Evolutionary conservation across 2,113 vertebrate genomes (phyloP), one percentile per base, ranked within the genome.

Genomic region (Poeciliopsis retropinna): DNA sequence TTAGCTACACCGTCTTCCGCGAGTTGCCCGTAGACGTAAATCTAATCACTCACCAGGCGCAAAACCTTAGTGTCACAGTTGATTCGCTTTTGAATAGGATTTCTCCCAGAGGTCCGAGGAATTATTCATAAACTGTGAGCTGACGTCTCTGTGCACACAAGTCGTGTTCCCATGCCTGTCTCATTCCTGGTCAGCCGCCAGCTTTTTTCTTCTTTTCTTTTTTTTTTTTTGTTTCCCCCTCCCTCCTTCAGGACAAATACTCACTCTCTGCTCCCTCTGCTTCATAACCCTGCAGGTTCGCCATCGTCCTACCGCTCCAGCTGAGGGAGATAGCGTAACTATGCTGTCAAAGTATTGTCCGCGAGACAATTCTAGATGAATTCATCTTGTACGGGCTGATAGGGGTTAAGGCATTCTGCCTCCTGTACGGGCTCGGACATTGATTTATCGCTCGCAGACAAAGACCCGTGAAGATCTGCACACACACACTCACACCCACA

Each of bases 391-490:
- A 85, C 27, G 4, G 57, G 67, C 78, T 76, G 74, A 90, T 76
- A 79, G 88, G 66, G 67, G 66, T 75, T 82, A 60, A 3, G 79
- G 66, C 85, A 78, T 88, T 90, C 89, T 87, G 80, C 31, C 78
- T 87, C 77, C 68, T 83, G 91, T 87, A 89, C 81, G 73, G 83
- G 73, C 80, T 73, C 31, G 68, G 91, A 88, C 91, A 86, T 88
- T 91, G 90, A 93, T 93, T 91, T 90, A 92, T 93, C 78, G 41
- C 86, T 68, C 57, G 28, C 69, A 75, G 76, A 92, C 90, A 93
- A 91, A 91, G 87, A 78, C 84, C 72, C 64, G 73, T 68, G 77
- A 80, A 79, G 47, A 31, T 68, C 67, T 31, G 28, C 67, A 72
- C 79, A 75, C 78, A 85, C 34, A 34, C 86, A 88, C 81, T 75